A percentile compares a stretch with the other conserved stretches of the same genome.
These are phyloP conservation scores for Acanthococcus lagerstroemiae DNA, from an alignment of 2,888 invertebrate genomes.

Conservation along the genomic window DNA sequence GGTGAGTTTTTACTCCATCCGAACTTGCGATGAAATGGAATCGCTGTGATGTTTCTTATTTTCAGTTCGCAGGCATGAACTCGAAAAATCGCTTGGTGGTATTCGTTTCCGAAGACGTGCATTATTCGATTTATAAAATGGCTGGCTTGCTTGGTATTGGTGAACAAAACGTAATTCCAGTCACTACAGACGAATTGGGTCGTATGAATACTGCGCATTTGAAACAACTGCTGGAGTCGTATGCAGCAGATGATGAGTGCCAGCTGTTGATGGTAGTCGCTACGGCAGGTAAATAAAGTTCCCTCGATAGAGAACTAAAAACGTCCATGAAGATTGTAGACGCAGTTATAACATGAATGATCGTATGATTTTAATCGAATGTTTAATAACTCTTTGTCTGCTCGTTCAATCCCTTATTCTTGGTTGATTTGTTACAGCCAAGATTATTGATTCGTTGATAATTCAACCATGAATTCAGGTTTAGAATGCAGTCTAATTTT, in stretches of 20 bases:
- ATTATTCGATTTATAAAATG: conserved; percentile 81
- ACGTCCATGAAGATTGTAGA: too few species aligned
- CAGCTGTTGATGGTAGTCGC: conserved; percentile 75
- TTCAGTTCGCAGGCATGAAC: too few species aligned
- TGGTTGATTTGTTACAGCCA: too few species aligned
- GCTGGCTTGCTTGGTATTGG: conserved; percentile 82
- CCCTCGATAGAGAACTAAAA: not conserved
- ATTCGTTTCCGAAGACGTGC: conserved; percentile 81
- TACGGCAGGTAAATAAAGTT: conserved; percentile 51
- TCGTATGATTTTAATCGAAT: too few species aligned
- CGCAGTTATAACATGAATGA: too few species aligned
- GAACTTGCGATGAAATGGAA: not conserved
- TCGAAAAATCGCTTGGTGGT: conserved; percentile 60
- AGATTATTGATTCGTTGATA: too few species aligned
- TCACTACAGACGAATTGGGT: conserved; percentile 60
- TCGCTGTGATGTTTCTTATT: not conserved
- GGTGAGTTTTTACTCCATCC: conserved; percentile 45
- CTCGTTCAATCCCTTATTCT: too few species aligned
- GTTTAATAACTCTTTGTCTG: too few species aligned
- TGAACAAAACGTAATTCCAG: conserved; percentile 65
- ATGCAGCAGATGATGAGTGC: conserved; percentile 52
- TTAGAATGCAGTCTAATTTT: not conserved
- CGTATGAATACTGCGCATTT: conserved; percentile 55
- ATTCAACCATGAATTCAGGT: too few species aligned
- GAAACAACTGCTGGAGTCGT: conserved; percentile 51